Evolutionary conservation across 2,888 invertebrate genomes (phyloP).

Genomic region (Glaucopsyche alexis): DNA sequence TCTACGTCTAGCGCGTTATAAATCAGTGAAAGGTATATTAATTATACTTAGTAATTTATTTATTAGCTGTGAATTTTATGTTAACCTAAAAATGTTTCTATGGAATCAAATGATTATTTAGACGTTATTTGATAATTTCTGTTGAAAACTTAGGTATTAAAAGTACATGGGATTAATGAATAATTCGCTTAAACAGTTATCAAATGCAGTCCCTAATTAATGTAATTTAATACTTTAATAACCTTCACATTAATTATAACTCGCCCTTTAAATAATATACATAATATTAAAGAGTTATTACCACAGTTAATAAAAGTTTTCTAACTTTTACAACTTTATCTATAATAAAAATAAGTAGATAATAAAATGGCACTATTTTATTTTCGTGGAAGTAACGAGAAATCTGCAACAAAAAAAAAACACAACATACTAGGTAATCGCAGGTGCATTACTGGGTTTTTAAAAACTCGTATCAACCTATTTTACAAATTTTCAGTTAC

Average conservation of each 20-base stretch:
- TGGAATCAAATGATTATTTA: too few species aligned
- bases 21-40: background rate
- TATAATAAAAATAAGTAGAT: constrained; percentile 32
- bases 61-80: too few species aligned
- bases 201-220: too few species aligned
- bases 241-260: too few species aligned
- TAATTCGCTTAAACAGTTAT: too few species aligned
- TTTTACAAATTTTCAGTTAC: background rate
- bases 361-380: constrained; percentile 34
- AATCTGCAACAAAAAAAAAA: background rate
- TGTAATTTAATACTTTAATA: too few species aligned
- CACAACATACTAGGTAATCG: background rate
- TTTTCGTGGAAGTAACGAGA: background rate
- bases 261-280: background rate
- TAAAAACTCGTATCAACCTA: background rate
- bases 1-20: background rate
- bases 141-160: too few species aligned
- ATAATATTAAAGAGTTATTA: constrained; percentile 6
- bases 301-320: constrained; percentile 32
- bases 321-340: constrained; percentile 25
- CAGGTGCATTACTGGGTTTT: background rate
- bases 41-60: too few species aligned
- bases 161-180: too few species aligned
- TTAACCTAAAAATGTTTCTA: too few species aligned
- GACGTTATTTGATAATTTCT: too few species aligned